Percentiles rank a stretch among this genome's conserved stretches.
These are phyloP conservation scores for Heliconius cydno DNA, from an alignment of 2,888 invertebrate genomes.

Conservation along the genomic window DNA sequence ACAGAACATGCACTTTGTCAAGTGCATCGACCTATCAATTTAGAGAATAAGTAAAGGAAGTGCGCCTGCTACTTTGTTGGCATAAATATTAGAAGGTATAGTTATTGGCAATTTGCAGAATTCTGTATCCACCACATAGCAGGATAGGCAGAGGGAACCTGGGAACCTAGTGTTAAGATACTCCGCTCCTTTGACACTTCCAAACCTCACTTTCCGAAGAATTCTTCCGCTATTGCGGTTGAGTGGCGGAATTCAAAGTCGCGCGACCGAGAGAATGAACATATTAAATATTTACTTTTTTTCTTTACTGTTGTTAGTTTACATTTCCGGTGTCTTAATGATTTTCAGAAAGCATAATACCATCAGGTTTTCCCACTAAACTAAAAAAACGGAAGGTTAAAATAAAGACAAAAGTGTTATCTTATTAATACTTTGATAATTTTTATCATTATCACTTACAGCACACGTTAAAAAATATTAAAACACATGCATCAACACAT, in stretches of 20 bases:
- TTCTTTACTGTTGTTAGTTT: background rate
- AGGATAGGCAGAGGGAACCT: no score
- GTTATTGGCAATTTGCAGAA: background rate
- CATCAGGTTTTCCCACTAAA: no score
- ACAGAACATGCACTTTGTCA: constrained; percentile 32
- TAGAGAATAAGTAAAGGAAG: background rate
- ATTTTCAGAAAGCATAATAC: no score
- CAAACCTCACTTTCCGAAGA: no score
- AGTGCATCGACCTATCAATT: constrained; percentile 41
- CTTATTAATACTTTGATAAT: background rate
- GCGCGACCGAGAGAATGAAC: no score
- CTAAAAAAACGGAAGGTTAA: background rate
- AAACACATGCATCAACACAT: constrained; percentile 9
- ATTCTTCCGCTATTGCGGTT: no score
- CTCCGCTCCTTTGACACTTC: no score
- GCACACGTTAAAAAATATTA: background rate
- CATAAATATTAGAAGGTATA: background rate
- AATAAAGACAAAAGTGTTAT: background rate
- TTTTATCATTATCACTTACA: background rate
- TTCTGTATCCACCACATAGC: no score
- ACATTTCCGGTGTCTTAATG: background rate
- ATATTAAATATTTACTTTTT: no score
- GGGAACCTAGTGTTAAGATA: no score
- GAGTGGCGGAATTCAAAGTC: no score
- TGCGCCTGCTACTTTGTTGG: background rate